These are phyloP conservation scores for Suricata suricatta DNA, from an alignment of 2,113 vertebrate species.

Conservation along the genomic window DNA sequence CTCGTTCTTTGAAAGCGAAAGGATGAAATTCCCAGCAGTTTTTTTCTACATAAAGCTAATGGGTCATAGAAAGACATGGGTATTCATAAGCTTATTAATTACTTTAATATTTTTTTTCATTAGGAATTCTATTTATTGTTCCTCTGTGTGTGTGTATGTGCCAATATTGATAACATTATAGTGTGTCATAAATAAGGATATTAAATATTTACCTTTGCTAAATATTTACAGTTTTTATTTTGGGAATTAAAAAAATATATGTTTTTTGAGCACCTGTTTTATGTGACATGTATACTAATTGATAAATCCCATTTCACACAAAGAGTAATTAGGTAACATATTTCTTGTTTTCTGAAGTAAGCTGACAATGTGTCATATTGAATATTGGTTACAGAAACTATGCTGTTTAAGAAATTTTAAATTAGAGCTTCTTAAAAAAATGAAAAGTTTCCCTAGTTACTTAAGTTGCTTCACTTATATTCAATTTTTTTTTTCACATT, in stretches of 20 bases:
- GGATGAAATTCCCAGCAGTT: background rate
- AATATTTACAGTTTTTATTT: conserved; percentile 11
- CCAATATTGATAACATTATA: background rate
- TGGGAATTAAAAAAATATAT: background rate
- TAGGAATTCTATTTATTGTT: background rate
- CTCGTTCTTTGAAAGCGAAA: background rate
- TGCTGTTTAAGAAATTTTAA: background rate
- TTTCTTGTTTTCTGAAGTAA: conserved; percentile 38
- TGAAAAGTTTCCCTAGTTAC: background rate
- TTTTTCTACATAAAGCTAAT: background rate
- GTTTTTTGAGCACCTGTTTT: background rate
- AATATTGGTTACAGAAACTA: background rate
- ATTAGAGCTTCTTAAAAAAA: background rate
- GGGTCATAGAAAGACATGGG: background rate
- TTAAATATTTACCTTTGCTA: background rate
- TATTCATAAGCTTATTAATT: background rate
- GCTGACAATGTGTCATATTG: background rate
- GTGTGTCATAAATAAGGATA: background rate
- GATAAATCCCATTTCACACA: background rate
- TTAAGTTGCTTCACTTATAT: background rate
- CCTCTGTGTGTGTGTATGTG: background rate
- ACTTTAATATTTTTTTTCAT: conserved; percentile 13
- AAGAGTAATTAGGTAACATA: background rate
- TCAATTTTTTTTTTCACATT: background rate
- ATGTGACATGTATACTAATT: background rate